A percentile compares a stretch with the other conserved stretches of the same genome.
These are phyloP conservation scores for Drosophila borborema DNA, from an alignment of 2,888 invertebrate species.

Conservation along the genomic window DNA sequence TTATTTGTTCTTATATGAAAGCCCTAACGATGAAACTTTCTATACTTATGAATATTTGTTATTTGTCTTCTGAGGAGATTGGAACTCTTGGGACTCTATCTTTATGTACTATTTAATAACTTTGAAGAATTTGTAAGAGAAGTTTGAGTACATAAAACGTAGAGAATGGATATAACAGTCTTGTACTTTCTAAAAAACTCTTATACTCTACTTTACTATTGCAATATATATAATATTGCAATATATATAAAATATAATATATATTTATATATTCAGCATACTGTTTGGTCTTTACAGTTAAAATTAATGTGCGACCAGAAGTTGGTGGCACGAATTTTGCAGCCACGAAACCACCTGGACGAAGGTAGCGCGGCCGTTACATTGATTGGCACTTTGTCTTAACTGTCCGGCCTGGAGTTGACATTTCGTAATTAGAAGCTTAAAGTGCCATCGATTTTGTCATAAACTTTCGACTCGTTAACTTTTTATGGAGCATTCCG, in stretches of 20 bases:
- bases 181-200: too few relatives aligned
- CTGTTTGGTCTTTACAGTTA: neutral
- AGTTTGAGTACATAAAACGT: too few relatives aligned
- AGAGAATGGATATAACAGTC: too few relatives aligned
- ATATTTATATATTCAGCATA: neutral
- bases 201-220: too few relatives aligned
- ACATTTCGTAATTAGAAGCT: slow-evolving; percentile 45
- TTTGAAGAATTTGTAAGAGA: too few relatives aligned
- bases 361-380: slow-evolving; percentile 4
- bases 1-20: too few relatives aligned
- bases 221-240: too few relatives aligned
- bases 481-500: slow-evolving; percentile 30
- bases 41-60: too few relatives aligned
- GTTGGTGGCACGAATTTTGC: neutral
- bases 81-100: too few relatives aligned
- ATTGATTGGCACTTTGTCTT: slow-evolving; percentile 22
- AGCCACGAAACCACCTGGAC: neutral
- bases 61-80: too few relatives aligned
- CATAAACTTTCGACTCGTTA: slow-evolving; percentile 36
- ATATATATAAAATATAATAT: neutral
- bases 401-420: slow-evolving; percentile 14
- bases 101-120: too few relatives aligned
- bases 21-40: too few relatives aligned
- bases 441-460: slow-evolving; percentile 42
- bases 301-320: neutral